Percentiles rank a stretch among this genome's conserved stretches.
Conservation (phyloP, 30 jellyfish, hydroid and myxozoan genomes). For the Phacellophora camtschatica region DNA sequence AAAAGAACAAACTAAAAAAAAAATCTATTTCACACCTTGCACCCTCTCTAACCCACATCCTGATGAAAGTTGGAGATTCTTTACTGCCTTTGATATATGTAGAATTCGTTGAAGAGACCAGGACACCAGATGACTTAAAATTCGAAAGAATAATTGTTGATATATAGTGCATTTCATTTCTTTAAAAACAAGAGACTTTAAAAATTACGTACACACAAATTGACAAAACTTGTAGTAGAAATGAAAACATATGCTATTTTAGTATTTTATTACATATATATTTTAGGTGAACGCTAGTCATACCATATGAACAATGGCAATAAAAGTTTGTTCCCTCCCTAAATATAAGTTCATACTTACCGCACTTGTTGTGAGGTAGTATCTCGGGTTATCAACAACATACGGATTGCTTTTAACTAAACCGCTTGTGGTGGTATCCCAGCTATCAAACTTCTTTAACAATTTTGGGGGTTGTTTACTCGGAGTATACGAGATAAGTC, state of each 20-base stretch:
- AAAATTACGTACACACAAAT: too few species aligned
- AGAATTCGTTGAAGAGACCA: slow-evolving; percentile 19
- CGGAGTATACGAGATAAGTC: slow-evolving; percentile 45
- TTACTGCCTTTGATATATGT: slow-evolving; percentile 33
- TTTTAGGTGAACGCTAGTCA: too few species aligned
- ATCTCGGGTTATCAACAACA: slow-evolving; percentile 43
- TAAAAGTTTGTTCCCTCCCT: too few species aligned
- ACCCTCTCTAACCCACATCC: slow-evolving; percentile 78
- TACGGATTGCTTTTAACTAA: slow-evolving; percentile 44
- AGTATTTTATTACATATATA: too few species aligned
- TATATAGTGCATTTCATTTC: too few species aligned
- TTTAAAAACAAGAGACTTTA: too few species aligned
- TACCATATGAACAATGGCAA: too few species aligned
- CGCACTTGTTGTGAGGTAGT: slow-evolving; percentile 57
- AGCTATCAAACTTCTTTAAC: slow-evolving; percentile 66
- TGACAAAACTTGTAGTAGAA: too few species aligned
- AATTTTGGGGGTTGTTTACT: slow-evolving; percentile 40
- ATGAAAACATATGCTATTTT: too few species aligned
- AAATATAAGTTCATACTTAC: too few species aligned
- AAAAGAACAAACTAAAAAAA: not conserved
- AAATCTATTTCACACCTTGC: slow-evolving; percentile 17
- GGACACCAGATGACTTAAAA: slow-evolving; percentile 22
- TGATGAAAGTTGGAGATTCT: slow-evolving; percentile 44
- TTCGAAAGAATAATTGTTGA: too few species aligned
- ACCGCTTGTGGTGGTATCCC: slow-evolving; percentile 73